Evolutionary conservation across 2,888 invertebrate species (phyloP), one percentile per base, ranked within the genome.

Genomic region (Cremastinae sp.): DNA sequence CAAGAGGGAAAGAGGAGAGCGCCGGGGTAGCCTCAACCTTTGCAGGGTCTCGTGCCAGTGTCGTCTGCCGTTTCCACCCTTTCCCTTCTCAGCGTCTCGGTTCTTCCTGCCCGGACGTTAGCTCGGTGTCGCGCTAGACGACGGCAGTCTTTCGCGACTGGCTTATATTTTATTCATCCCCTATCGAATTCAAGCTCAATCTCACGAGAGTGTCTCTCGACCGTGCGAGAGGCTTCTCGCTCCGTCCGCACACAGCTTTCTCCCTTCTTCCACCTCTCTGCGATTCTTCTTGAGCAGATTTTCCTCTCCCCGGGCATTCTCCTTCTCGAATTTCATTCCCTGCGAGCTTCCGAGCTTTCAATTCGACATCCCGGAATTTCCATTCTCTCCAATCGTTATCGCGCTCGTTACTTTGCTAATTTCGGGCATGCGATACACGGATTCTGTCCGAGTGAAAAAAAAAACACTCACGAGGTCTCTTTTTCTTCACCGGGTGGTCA

Each of bases 131-230:
- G 80, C 81, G 68, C 53, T 54, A 53, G 41, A 53, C 71, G 62
- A 54, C 62, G 41, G 22, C 45, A 73, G 74, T 51, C 69, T 77
- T 68, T 51, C 59, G 43, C 28, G 61, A 71, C 78, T 74, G 78
- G 74, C 77, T 88, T 86, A 89, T 89, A 89, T 89, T 89, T 89
- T 89, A 89, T 89, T 89, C 88, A 89, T 89, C 85, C 85, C 86
- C 86, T 87, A 88, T 89, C 88, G 88, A 89, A 89, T 89, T 88
- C 85, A 81, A 84, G 85, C 87, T 88, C 88, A 87, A 89, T 89
- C 89, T 88, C 85, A 83, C 84, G 84, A 89, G 86, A 88, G 88
- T 87, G 87, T 88, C 87, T 87, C 85, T 82, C 80, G 79, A 80
- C 49, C 64, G 74, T 36, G 75, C 72, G 62, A 56, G 53, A 49